These are phyloP conservation scores for Gymnothorax reevesii DNA, from an alignment of 2,797 vertebrate genomes.

Conservation along the genomic window DNA sequence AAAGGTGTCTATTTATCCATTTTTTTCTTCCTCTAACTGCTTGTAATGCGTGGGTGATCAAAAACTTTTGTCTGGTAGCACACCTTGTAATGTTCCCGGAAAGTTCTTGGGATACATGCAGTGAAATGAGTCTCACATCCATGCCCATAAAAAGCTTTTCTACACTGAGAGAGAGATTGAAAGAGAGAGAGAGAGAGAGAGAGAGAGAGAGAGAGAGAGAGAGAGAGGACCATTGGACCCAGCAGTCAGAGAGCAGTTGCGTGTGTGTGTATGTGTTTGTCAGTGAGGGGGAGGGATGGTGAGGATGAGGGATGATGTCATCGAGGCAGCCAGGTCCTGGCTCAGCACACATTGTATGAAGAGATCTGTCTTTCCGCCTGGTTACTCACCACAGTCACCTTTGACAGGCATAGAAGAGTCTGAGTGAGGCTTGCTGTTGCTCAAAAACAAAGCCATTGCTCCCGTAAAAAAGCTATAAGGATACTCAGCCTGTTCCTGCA, in stretches of 20 bases:
- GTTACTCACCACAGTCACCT: conserved; percentile 46
- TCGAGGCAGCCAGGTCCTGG: conserved; percentile 58
- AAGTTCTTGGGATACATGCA: too few species aligned
- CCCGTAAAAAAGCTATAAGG: not conserved
- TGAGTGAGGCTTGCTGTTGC: not conserved
- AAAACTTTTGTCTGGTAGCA: too few species aligned
- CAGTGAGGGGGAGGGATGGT: conserved; percentile 20
- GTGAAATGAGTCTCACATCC: too few species aligned
- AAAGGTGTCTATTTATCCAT: too few species aligned
- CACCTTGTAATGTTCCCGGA: too few species aligned
- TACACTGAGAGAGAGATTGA: too few species aligned
- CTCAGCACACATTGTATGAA: conserved; percentile 55
- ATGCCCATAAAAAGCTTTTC: too few species aligned
- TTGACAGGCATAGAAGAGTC: not conserved
- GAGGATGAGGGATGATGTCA: conserved; percentile 64
- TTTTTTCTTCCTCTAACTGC: too few species aligned
- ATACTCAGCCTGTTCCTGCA: not conserved
- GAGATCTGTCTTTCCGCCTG: conserved; percentile 58
- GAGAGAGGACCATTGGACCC: not conserved
- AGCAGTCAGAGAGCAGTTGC: conserved; percentile 8
- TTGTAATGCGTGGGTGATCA: too few species aligned
- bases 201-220: conserved; percentile 26
- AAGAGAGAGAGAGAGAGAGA: too few species aligned
- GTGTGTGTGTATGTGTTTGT: not conserved
- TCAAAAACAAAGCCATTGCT: not conserved